Evolutionary conservation across 2,797 vertebrate genomes (phyloP), one percentile per base, ranked within the genome.

Genomic region (Rhynchonycteris naso): DNA sequence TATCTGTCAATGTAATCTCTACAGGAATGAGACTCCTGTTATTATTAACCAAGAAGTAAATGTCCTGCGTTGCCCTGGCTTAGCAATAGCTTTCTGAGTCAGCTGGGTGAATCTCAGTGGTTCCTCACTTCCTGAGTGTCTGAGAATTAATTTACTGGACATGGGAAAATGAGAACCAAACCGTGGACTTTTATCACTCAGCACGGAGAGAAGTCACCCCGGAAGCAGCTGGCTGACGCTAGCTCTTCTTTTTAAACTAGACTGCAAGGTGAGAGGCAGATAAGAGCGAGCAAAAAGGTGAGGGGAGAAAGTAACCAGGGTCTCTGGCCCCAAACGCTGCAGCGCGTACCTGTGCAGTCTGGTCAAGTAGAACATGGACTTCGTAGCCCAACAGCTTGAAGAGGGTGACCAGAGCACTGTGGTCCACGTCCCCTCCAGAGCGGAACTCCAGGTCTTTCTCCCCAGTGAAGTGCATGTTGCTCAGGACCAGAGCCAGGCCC

Each of bases 341-440:
- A 30, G 15, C 1, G 26, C 12, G 38, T 95, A 99, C 99, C 99
- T 99, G 98, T 81, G 98, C 99, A 15, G 99, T 99, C 71, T 99
- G 99, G 97, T 99, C 98, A 92, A 97, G 98, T 1, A 95, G 95
- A 47, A 99, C 97, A 8, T 96, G 98, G 66, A 99, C 99, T 26
- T 47, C 66, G 95, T 99, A 99, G n/a, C 99, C 99, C 92, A 99
- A 98, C 72, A 99, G 99, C 22, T 98, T 98, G 93, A 99, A 99
- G 74, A 99, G 98, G 94, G 98, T 98, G 90, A 99, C 98, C 38
- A 99, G 98, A 8, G 99, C 98, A 91, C 98, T 97, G 13, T 99
- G 99, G 92, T 99, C 99, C 96, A 99, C 99, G 30, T 99, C 99
- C 0, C 99, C 99, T 19, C 99, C 99, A 4, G 99, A 98, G 10